Base-by-base conservation (phyloP, 2,797 vertebrate species). In the Sebastiscus tertius region DNA sequence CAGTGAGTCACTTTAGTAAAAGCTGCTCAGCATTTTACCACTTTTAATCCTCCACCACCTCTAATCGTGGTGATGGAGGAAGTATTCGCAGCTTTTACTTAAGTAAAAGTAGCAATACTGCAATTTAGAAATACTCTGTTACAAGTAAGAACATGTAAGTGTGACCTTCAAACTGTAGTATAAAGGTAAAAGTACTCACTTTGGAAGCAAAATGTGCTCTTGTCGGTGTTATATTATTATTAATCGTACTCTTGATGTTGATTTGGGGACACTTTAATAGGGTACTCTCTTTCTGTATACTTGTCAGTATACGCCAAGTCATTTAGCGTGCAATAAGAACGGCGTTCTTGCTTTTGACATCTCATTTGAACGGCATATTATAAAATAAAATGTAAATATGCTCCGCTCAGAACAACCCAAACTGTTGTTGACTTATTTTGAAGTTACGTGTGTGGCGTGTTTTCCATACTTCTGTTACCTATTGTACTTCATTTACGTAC, bases 1-100 rank as follows among this genome's bases (percentile, higher is more conserved):
- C 79, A 64, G 3, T 83, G 84, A 89, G 31, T 85, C 85, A 89
- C 24, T 54, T 72, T 3, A 82, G 12, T 67, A 56, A 82, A 60
- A 6, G 33, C 69, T 75, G 63, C 46, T 85, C 64, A 71, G 46
- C 60, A 13, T 46, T 46, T 46, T 46, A 18, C 42, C 16, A 46
- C 39, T 80, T 72, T 65, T 34, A 81, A 79, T 42, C 71, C 26
- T 67, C 39, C 63, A 27, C 2, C 20, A 10, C 8, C n/a, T n/a
- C n/a, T 14, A 22, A 52, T 24, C 33, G 0, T 5, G 6, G 2
- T 8, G 12, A 49, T 2, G 27, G 11, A 55, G 26, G 12, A 66
- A 7, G 39, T 13, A 11, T 54, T 55, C 20, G 3, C 13, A 34
- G 16, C 2, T 58, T 27, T 72, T 49, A 42, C 66, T 56, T 0